phyloP scores from a whole-genome alignment of 2,797 vertebrate species.

The Acipenser transmontanus region DNA sequence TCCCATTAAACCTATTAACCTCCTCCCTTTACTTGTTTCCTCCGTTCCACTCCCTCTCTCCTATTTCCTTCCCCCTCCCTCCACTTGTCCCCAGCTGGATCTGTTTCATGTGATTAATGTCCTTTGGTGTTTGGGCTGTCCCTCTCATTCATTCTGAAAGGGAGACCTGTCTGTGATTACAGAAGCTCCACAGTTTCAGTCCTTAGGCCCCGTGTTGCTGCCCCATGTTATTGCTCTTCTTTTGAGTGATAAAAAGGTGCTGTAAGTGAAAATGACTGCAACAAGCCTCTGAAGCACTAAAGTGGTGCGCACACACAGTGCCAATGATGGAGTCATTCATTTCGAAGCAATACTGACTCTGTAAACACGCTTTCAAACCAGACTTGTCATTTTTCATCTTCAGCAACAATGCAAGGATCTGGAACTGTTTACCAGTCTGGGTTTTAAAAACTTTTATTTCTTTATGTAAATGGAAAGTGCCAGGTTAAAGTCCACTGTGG shows the following conservation, averaged over 20 bases:
- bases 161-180: conserved; percentile 40
- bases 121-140: conserved; percentile 46
- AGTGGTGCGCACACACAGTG: conserved; percentile 46
- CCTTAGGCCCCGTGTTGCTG: conserved; percentile 19
- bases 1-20: too few relatives aligned
- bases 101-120: conserved; percentile 52
- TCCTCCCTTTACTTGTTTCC: too few relatives aligned
- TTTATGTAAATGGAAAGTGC: conserved; percentile 60
- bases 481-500: conserved; percentile 59
- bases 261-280: conserved; percentile 69
- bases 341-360: conserved; percentile 66
- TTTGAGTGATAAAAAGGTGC: conserved; percentile 51
- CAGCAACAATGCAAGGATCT: conserved; percentile 51
- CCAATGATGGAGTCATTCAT: conserved; percentile 69
- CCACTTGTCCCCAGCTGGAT: not conserved
- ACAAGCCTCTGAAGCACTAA: conserved; percentile 57
- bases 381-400: conserved; percentile 64
- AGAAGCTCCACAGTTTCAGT: conserved; percentile 44
- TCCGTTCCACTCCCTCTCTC: not conserved
- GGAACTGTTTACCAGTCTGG: conserved; percentile 60
- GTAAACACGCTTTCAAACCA: conserved; percentile 70
- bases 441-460: conserved; percentile 57
- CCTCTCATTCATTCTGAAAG: conserved; percentile 41
- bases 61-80: not conserved
- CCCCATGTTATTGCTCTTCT: conserved; percentile 16